A percentile compares a stretch with the other conserved stretches of the same genome.
phyloP scores from a whole-genome alignment of 2,888 invertebrate species.

The Aleiodes alternator region DNA sequence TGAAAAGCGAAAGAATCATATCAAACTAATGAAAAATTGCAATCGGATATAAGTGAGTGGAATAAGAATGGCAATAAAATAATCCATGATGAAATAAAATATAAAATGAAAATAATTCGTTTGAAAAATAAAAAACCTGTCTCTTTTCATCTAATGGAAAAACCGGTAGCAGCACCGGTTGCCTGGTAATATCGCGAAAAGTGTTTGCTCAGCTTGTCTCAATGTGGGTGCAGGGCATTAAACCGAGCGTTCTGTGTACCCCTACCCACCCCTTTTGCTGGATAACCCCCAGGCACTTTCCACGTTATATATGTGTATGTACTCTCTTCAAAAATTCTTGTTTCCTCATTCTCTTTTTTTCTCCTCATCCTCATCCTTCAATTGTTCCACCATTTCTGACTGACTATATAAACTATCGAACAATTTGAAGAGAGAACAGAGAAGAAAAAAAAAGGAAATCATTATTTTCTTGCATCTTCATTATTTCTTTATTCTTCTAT shows the following conservation, averaged over 20 bases:
- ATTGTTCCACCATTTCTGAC: constrained; percentile 52
- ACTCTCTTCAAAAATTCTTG: constrained; percentile 25
- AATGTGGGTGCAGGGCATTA: constrained; percentile 66
- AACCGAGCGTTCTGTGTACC: constrained; percentile 64
- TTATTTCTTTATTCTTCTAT: constrained; percentile 5
- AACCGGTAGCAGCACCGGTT: constrained; percentile 50
- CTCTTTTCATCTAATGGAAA: constrained; percentile 45
- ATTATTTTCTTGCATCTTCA: constrained; percentile 6
- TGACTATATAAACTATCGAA: constrained; percentile 36
- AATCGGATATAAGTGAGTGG: constrained; percentile 31
- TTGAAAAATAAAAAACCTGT: constrained; percentile 10
- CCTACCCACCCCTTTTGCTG: constrained; percentile 28
- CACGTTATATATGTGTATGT: constrained; percentile 23
- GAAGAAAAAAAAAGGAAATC: constrained; percentile 21
- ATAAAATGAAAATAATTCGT: constrained; percentile 32
- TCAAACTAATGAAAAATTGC: constrained; percentile 29
- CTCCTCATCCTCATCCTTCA: constrained; percentile 45
- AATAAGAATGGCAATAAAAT: constrained; percentile 44
- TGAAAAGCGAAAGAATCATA: background rate
- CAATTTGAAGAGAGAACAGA: background rate
- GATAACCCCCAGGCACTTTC: constrained; percentile 47
- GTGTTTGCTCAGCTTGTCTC: constrained; percentile 74
- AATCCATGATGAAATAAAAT: constrained; percentile 38
- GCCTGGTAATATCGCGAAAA: constrained; percentile 73
- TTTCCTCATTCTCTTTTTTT: constrained; percentile 6